Percentiles rank a stretch among this genome's conserved stretches.
These are phyloP conservation scores for Erannis defoliaria DNA, from an alignment of 2,888 invertebrate genomes.

Conservation along the genomic window DNA sequence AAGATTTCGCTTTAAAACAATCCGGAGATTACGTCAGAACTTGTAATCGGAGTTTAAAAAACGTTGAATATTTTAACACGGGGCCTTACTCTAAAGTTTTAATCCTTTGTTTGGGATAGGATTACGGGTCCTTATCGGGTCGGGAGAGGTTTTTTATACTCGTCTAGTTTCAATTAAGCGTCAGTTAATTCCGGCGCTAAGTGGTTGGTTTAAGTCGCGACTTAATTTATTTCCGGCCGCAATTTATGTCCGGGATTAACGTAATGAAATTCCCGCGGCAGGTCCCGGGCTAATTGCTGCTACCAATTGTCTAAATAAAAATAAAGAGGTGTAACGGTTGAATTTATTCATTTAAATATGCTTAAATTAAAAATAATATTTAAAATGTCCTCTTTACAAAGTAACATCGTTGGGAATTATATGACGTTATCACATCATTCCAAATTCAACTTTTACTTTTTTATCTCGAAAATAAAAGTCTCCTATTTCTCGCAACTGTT, in stretches of 20 bases:
- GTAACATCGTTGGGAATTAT: constrained; percentile 1
- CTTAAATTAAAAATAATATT: background rate
- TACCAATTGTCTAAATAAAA: constrained; percentile 76
- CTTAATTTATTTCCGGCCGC: constrained; percentile 79
- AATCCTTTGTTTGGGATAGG: constrained; percentile 76
- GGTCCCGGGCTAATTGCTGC: constrained; percentile 73
- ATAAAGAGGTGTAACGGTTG: constrained; percentile 37
- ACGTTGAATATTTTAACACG: constrained; percentile 67
- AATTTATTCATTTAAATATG: background rate
- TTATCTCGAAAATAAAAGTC: constrained; percentile 23
- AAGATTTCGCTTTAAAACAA: constrained; percentile 66
- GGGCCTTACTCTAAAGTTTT: constrained; percentile 55
- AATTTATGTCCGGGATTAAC: constrained; percentile 81
- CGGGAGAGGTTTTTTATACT: constrained; percentile 65
- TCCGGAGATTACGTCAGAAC: constrained; percentile 71
- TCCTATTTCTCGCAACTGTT: constrained; percentile 12
- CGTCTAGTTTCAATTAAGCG: constrained; percentile 82
- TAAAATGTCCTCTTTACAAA: background rate
- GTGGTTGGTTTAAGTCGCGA: constrained; percentile 75
- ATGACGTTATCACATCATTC: background rate
- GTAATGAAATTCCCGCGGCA: constrained; percentile 72
- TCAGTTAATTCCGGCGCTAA: constrained; percentile 79
- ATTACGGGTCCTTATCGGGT: constrained; percentile 71
- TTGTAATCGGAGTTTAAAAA: constrained; percentile 73
- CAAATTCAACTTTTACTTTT: background rate